Base-by-base conservation (phyloP, 1,140 invertebrate genomes). In the Hylaeus anthracinus region DNA sequence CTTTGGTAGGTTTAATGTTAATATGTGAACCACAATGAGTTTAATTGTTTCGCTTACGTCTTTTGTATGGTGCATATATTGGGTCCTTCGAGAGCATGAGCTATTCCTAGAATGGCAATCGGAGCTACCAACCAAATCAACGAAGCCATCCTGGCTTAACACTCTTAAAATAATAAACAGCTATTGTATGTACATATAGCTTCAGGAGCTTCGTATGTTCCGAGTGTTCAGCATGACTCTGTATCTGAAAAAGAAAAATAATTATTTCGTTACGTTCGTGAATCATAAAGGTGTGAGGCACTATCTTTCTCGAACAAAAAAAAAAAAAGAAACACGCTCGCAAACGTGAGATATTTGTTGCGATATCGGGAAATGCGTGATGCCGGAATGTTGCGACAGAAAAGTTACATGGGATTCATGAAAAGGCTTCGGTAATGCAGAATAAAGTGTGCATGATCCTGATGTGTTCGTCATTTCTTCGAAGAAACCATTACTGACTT, bases 61-160 rank as follows among this genome's bases (percentile, higher is more conserved):
- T 92, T 90, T 84, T 92, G 92, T 65, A 86, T 88, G 0, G 90
- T 91, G 41, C 93, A 94, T 67, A 94, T 83, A 77, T 94, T 93
- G 5, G 92, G 91, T 67, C 93, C 93, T 69, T 93, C 91, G 12
- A 94, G 87, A 14, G 72, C 88, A 4, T 67, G 72, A 37, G 72
- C 37, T 3, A 83, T 60, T 60, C 63, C 37, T 41, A 87, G 41
- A 39, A 73, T 75, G 26, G 79, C 64, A 3, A 72, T 43, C 8
- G 78, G 77, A 55, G 69, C 73, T 55, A 79, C 56, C 69, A 79
- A 87, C 48, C 74, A 87, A 26, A 48, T 79, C 64, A 73, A 41
- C 8, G 51, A 51, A 45, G 58, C 63, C 86, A 86, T 86, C 48
- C 10, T 60, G 8, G 41, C 10, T 70, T 15, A 51, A 51, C 15